Percentiles rank a stretch among this genome's conserved stretches.
These are phyloP conservation scores for Patella ulyssiponensis DNA, from an alignment of 2,888 invertebrate species.

Conservation along the genomic window DNA sequence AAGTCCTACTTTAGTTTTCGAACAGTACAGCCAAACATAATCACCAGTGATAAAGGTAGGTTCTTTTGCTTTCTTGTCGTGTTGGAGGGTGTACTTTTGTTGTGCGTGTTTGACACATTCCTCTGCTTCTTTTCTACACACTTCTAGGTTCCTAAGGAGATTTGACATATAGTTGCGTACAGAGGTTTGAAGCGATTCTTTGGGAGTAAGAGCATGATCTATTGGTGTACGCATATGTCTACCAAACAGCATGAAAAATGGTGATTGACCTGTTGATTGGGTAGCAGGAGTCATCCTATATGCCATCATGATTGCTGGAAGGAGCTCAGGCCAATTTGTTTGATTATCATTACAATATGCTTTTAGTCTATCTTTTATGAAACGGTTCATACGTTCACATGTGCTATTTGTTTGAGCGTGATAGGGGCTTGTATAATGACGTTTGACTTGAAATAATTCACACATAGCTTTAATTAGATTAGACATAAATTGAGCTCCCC, in stretches of 20 bases:
- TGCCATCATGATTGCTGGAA: slow-evolving; percentile 19
- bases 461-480: no score
- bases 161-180: neutral
- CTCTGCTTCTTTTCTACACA: slow-evolving; percentile 3
- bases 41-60: slow-evolving; percentile 11
- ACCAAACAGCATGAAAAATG: slow-evolving; percentile 22
- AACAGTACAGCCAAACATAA: slow-evolving; percentile 8
- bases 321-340: slow-evolving; percentile 12
- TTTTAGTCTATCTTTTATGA: slow-evolving; percentile 17
- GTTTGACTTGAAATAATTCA: slow-evolving; percentile 16
- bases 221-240: slow-evolving; percentile 15
- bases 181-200: neutral
- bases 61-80: slow-evolving; percentile 15
- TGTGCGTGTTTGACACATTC: slow-evolving; percentile 9
- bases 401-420: slow-evolving; percentile 19
- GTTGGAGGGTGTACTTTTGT: neutral
- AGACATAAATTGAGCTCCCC: no score
- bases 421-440: slow-evolving; percentile 1
- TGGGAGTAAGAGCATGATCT: neutral
- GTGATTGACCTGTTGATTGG: slow-evolving; percentile 19
- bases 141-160: neutral
- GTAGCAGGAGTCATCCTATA: slow-evolving; percentile 16
- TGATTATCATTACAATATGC: slow-evolving; percentile 10
- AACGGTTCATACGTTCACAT: slow-evolving; percentile 19
- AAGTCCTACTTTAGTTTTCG: neutral